Evolutionary conservation across 2,113 vertebrate species (phyloP).

Genomic region (Halichoerus grypus): DNA sequence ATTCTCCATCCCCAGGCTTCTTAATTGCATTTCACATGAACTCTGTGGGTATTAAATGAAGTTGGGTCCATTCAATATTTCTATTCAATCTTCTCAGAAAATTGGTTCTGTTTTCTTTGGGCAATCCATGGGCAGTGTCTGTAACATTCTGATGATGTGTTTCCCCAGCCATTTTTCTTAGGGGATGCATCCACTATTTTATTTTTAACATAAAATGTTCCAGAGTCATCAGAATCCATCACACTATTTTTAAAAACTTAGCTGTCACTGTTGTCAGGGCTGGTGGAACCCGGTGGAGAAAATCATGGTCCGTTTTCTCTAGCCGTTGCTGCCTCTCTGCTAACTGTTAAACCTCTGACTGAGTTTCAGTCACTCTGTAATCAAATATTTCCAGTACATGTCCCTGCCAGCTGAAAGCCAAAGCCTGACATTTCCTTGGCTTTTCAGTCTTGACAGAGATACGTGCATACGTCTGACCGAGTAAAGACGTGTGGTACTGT

Average conservation of each 20-base stretch:
- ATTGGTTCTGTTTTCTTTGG: constrained; percentile 75
- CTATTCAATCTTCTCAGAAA: constrained; percentile 73
- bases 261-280: constrained; percentile 49
- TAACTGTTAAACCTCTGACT: constrained; percentile 43
- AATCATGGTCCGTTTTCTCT: constrained; percentile 36
- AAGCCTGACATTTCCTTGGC: constrained; percentile 40
- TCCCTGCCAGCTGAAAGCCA: constrained; percentile 62
- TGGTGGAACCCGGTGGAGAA: constrained; percentile 48
- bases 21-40: constrained; percentile 72
- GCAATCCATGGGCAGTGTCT: constrained; percentile 25
- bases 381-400: constrained; percentile 64
- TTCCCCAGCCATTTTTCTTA: constrained; percentile 71
- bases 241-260: constrained; percentile 11
- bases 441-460: constrained; percentile 66
- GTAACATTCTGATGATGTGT: constrained; percentile 53
- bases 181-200: constrained; percentile 38
- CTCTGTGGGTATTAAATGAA: constrained; percentile 72
- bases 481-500: not conserved
- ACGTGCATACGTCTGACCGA: constrained; percentile 4
- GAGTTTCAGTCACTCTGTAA: constrained; percentile 55
- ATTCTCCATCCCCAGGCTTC: constrained; percentile 35
- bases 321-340: not conserved
- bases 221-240: constrained; percentile 65
- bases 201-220: constrained; percentile 64
- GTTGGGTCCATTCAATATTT: constrained; percentile 62